Conservation (phyloP, 2,797 vertebrate species). For the Anguilla anguilla region DNA sequence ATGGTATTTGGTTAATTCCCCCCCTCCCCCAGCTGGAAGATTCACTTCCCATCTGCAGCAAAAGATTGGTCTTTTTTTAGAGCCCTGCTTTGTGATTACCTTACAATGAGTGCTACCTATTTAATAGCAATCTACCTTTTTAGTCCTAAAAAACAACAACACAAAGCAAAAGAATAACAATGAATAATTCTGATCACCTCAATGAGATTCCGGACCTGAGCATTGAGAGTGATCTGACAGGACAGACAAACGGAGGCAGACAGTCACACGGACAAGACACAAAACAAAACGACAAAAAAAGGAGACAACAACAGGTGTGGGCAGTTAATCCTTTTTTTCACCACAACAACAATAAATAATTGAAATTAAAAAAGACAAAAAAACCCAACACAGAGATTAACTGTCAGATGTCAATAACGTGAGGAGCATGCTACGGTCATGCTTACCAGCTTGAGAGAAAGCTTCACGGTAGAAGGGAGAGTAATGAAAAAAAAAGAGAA, state of each 20-base stretch:
- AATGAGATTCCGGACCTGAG: slow-evolving; percentile 60
- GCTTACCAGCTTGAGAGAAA: slow-evolving; percentile 98
- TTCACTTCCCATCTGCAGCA: not conserved
- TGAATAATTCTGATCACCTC: slow-evolving; percentile 59
- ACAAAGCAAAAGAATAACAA: slow-evolving; percentile 28
- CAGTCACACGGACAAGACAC: slow-evolving; percentile 8
- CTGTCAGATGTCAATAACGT: slow-evolving; percentile 37
- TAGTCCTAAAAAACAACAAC: slow-evolving; percentile 16
- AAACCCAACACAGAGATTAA: slow-evolving; percentile 44
- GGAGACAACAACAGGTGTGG: slow-evolving; percentile 32
- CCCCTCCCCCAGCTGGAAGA: slow-evolving; percentile 6
- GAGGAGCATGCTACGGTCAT: slow-evolving; percentile 51
- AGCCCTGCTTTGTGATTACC: slow-evolving; percentile 15
- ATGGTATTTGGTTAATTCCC: slow-evolving; percentile 17
- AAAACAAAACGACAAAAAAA: slow-evolving; percentile 47
- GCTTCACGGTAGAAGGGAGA: slow-evolving; percentile 71
- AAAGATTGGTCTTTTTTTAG: not conserved
- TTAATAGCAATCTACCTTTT: slow-evolving; percentile 6
- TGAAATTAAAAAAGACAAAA: slow-evolving; percentile 37
- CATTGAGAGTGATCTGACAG: slow-evolving; percentile 61
- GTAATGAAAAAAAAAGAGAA: slow-evolving; percentile 57
- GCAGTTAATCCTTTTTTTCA: slow-evolving; percentile 54
- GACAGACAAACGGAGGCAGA: slow-evolving; percentile 52
- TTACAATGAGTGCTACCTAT: not conserved
- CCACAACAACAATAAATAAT: slow-evolving; percentile 20